These are phyloP conservation scores for Allophyes oxyacanthae DNA, from an alignment of 2,888 invertebrate genomes.

Conservation along the genomic window DNA sequence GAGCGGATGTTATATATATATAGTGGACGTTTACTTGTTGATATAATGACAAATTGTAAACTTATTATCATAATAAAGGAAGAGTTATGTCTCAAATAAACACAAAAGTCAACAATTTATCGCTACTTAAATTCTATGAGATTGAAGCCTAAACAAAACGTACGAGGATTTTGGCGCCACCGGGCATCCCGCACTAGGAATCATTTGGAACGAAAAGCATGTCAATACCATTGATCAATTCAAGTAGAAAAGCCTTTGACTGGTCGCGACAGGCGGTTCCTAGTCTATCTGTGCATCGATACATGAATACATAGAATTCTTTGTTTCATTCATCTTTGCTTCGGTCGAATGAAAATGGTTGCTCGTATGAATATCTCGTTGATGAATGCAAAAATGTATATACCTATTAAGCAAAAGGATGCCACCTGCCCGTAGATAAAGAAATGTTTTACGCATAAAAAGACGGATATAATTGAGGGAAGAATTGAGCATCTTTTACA, in stretches of 20 bases:
- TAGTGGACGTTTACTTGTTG: no score
- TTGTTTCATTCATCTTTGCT: constrained; percentile 32
- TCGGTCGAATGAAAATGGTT: constrained; percentile 8
- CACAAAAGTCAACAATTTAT: no score
- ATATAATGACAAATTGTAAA: no score
- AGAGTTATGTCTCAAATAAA: no score
- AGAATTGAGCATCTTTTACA: no score
- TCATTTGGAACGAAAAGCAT: constrained; percentile 18
- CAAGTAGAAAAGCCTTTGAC: constrained; percentile 36
- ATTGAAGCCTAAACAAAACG: neutral
- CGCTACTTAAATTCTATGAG: no score
- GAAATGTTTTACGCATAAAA: no score
- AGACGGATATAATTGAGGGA: no score
- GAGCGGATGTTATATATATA: no score
- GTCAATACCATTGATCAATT: constrained; percentile 43
- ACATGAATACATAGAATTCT: constrained; percentile 30
- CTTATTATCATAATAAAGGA: no score
- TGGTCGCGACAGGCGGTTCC: constrained; percentile 14
- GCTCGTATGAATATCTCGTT: constrained; percentile 15
- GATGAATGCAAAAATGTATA: constrained; percentile 1
- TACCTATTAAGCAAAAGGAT: neutral
- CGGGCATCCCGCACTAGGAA: neutral
- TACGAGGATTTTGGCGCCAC: constrained; percentile 19
- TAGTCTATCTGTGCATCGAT: constrained; percentile 24
- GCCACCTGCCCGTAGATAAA: no score